A percentile compares a stretch with the other conserved stretches of the same genome.
These are phyloP conservation scores for Sebastes steindachneri DNA, from an alignment of 2,797 vertebrate species.

Conservation along the genomic window DNA sequence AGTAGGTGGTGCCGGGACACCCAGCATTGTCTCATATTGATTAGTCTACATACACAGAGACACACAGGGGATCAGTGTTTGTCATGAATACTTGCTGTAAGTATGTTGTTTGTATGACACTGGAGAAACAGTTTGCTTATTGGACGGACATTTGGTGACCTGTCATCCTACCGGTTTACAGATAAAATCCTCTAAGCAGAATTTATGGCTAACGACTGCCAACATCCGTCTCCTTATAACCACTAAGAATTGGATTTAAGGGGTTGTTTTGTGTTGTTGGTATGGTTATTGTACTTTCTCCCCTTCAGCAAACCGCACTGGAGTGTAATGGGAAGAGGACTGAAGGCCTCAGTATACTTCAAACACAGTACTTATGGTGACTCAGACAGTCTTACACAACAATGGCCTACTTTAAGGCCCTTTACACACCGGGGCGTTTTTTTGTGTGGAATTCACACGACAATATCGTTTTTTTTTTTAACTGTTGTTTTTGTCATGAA, in stretches of 20 bases:
- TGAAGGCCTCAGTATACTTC: slow-evolving; percentile 17
- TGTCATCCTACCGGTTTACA: background rate
- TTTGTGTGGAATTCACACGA: too few species aligned
- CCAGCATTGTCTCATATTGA: background rate
- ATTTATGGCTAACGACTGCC: background rate
- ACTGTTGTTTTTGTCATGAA: too few species aligned
- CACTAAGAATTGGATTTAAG: background rate
- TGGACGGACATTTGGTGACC: background rate
- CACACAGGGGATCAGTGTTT: background rate
- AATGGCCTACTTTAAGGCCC: too few species aligned
- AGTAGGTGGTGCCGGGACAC: background rate
- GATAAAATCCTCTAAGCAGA: background rate
- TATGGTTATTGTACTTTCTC: background rate
- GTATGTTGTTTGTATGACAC: background rate
- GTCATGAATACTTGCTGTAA: background rate
- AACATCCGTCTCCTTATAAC: background rate
- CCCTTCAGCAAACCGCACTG: background rate
- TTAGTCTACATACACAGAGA: background rate
- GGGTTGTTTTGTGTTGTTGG: background rate
- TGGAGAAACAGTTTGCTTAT: background rate
- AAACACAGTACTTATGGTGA: background rate
- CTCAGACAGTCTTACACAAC: too few species aligned
- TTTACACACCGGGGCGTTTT: too few species aligned
- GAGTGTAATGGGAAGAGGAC: background rate
- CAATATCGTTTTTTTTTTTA: too few species aligned